Evolutionary conservation across 2,888 invertebrate genomes (phyloP), one percentile per base, ranked within the genome.

Genomic region (Ptilodon capucinus): DNA sequence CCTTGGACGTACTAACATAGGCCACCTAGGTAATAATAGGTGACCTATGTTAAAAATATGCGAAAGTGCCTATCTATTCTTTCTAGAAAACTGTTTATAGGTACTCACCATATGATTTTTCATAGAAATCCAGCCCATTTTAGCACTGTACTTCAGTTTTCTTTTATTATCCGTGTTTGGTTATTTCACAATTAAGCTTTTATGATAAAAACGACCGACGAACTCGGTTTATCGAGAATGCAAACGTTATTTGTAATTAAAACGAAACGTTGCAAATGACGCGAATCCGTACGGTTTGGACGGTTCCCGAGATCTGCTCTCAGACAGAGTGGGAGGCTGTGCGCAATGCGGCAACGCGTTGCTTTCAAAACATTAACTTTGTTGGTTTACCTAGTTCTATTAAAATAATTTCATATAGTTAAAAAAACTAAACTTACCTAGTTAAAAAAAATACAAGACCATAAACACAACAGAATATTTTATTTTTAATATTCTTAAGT

Each of bases 51-150:
- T n/a, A n/a, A n/a, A n/a, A n/a, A 11, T 14, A 44, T 14, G 8
- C 1, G 6, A 16, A 32, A n/a, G 32, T 3, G n/a, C 32, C 13
- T 32, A 14, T 7, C n/a, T 32, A 32, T n/a, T 4, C 13, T n/a
- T 32, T 32, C n/a, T n/a, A n/a, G n/a, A n/a, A n/a, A n/a, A n/a
- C n/a, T n/a, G n/a, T n/a, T n/a, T n/a, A n/a, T n/a, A 17, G 4
- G 17, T 35, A 79, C 89, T 84, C 64, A 90, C 91, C 88, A 91
- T 85, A 77, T 91, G 90, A 80, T 89, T 90, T 76, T 91, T 91
- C 87, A 91, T 90, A 13, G 90, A 90, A 64, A 91, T 89, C 91
- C 91, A 91, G 49, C 91, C 91, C 91, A 91, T 91, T 67, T 76
- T 89, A 32, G 76, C 81, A 61, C 84, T 72, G 62, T 74, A 83